Evolutionary conservation across 1,140 invertebrate species (phyloP).

Genomic region (Sycophila sp.): DNA sequence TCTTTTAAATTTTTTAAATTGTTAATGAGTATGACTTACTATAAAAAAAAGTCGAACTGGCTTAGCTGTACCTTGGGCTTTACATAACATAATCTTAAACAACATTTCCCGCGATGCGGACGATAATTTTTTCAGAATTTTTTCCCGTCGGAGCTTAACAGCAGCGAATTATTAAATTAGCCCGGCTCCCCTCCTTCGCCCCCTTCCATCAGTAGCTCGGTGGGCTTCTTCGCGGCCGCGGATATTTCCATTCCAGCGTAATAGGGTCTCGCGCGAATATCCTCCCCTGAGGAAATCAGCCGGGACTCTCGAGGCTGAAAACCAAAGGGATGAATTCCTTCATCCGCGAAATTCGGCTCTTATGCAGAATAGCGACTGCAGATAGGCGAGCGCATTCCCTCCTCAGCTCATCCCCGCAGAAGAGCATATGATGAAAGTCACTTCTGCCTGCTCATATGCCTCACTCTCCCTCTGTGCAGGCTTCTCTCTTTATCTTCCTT

Average conservation of each 20-base stretch:
- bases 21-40: too few species aligned
- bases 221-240: conserved; percentile 19
- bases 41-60: too few species aligned
- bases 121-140: neutral
- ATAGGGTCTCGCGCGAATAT: conserved; percentile 36
- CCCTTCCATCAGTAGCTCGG: neutral
- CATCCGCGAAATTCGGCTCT: conserved; percentile 35
- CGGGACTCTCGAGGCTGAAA: neutral
- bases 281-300: conserved; percentile 40
- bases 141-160: too few species aligned
- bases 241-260: conserved; percentile 36
- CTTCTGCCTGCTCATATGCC: neutral
- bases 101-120: neutral
- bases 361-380: neutral
- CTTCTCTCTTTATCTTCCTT: neutral
- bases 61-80: too few species aligned
- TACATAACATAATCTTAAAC: too few species aligned
- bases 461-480: neutral
- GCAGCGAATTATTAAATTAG: too few species aligned
- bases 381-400: neutral
- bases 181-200: neutral
- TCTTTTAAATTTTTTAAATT: too few species aligned
- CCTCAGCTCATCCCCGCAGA: too few species aligned
- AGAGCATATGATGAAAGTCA: too few species aligned
- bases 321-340: conserved; percentile 29